Percentiles rank a stretch among this genome's conserved stretches.
These are phyloP conservation scores for Biston stratarius DNA, from an alignment of 2,888 invertebrate genomes.

Conservation along the genomic window DNA sequence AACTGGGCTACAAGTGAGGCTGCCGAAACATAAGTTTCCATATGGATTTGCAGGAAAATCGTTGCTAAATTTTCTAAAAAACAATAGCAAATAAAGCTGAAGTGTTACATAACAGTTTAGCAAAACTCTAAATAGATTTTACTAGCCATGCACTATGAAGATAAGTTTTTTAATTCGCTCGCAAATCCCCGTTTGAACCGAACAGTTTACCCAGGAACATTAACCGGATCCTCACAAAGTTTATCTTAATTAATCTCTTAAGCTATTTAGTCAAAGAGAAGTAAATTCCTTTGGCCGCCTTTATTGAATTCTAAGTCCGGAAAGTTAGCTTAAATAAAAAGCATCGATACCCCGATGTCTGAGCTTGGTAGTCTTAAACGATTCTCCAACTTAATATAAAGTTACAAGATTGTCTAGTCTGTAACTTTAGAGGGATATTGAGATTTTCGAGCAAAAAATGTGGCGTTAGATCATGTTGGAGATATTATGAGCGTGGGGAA, in stretches of 20 bases:
- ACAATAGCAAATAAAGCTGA: neutral
- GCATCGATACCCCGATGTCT: slow-evolving; percentile 76
- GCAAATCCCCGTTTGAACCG: slow-evolving; percentile 54
- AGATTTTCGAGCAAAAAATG: slow-evolving; percentile 52
- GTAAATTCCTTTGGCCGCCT: slow-evolving; percentile 77
- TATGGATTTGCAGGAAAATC: too few relatives aligned
- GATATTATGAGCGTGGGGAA: slow-evolving; percentile 17
- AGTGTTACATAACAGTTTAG: neutral
- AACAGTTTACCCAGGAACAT: slow-evolving; percentile 67
- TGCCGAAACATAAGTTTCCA: too few relatives aligned
- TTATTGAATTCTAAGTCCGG: slow-evolving; percentile 80
- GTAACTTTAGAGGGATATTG: slow-evolving; percentile 55
- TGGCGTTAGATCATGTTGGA: slow-evolving; percentile 28
- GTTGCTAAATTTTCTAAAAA: neutral
- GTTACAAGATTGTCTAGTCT: slow-evolving; percentile 70
- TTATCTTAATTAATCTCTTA: slow-evolving; percentile 81
- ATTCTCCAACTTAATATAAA: slow-evolving; percentile 77
- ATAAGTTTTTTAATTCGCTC: slow-evolving; percentile 30
- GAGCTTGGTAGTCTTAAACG: slow-evolving; percentile 71
- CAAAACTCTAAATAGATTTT: slow-evolving; percentile 12
- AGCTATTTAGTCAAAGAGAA: slow-evolving; percentile 83
- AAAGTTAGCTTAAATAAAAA: slow-evolving; percentile 80
- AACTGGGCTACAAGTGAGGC: too few relatives aligned
- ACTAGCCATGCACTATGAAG: slow-evolving; percentile 27
- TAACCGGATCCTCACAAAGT: slow-evolving; percentile 70